These are phyloP conservation scores for Aphelenchoides bicaudatus DNA, from an alignment of 2,888 invertebrate species.

Conservation along the genomic window DNA sequence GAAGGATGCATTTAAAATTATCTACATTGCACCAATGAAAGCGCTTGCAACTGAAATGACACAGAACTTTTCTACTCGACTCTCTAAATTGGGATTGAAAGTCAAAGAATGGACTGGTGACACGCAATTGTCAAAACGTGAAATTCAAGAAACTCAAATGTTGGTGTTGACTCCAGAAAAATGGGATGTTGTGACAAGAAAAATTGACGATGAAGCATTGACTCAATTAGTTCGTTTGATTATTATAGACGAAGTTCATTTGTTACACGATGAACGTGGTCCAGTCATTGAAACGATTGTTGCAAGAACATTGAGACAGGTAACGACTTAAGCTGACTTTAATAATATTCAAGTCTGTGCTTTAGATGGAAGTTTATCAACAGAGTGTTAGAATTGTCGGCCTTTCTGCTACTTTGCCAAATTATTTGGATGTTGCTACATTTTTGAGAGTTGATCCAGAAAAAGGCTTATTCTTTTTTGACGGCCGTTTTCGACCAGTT, in stretches of 20 bases:
- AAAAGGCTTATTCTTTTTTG: constrained; percentile 66
- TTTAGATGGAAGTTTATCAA: constrained; percentile 65
- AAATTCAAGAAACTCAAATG: constrained; percentile 86
- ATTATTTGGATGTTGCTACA: constrained; percentile 89
- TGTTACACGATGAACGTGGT: constrained; percentile 92
- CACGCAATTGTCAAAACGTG: constrained; percentile 89
- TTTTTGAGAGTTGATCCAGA: constrained; percentile 89
- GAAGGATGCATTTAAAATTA: constrained; percentile 90
- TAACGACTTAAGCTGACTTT: not conserved
- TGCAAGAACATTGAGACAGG: constrained; percentile 80
- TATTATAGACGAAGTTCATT: constrained; percentile 93
- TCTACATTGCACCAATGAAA: constrained; percentile 99
- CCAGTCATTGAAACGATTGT: constrained; percentile 95
- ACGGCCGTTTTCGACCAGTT: constrained; percentile 86
- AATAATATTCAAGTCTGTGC: constrained; percentile 19
- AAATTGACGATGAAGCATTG: constrained; percentile 80
- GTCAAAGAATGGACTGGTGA: constrained; percentile 91
- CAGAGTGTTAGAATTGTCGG: constrained; percentile 85
- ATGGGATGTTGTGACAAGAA: constrained; percentile 98
- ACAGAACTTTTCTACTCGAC: constrained; percentile 78
- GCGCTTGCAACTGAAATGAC: constrained; percentile 98
- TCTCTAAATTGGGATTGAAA: constrained; percentile 71
- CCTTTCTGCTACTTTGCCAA: constrained; percentile 84
- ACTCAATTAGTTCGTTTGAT: constrained; percentile 82
- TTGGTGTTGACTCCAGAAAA: constrained; percentile 98